phyloP scores from a whole-genome alignment of 2,888 invertebrate species.

The Lobophora halterata region DNA sequence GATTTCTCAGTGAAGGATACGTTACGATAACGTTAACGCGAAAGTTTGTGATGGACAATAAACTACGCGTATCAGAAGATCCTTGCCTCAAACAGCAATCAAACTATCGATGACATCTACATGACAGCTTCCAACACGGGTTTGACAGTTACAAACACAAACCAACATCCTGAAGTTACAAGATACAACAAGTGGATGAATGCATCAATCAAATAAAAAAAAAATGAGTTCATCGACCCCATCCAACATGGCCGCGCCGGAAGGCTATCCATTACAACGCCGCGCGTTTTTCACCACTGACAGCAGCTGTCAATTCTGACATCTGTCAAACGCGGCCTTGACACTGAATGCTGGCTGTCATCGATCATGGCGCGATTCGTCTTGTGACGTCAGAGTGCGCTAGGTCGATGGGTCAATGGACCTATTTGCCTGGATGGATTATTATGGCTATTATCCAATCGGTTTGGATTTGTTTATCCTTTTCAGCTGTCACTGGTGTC shows the following conservation, averaged over 20 bases:
- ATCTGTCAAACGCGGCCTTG: conserved; percentile 39
- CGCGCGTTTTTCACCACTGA: conserved; percentile 60
- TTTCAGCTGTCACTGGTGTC: too few species aligned
- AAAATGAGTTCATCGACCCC: conserved; percentile 51
- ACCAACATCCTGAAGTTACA: conserved; percentile 14
- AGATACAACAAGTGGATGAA: conserved; percentile 30
- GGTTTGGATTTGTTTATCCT: too few species aligned
- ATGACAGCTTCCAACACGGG: conserved; percentile 14
- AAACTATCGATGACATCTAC: conserved; percentile 10
- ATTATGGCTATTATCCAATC: conserved; percentile 6
- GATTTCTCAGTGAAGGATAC: too few species aligned
- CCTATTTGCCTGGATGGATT: conserved; percentile 12
- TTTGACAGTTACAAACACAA: conserved; percentile 16
- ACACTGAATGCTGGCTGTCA: conserved; percentile 34
- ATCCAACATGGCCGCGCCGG: conserved; percentile 54
- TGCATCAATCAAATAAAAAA: conserved; percentile 31
- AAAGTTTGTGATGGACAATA: too few species aligned
- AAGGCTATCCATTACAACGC: conserved; percentile 72
- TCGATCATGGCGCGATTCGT: conserved; percentile 34
- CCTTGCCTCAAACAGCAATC: too few species aligned
- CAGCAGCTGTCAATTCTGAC: conserved; percentile 35
- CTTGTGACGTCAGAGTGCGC: conserved; percentile 31
- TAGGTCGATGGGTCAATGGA: conserved; percentile 29
- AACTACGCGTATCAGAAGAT: too few species aligned
- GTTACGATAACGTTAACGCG: too few species aligned